These are phyloP conservation scores for Radopholus similis DNA, from an alignment of 1,140 invertebrate genomes.

Conservation along the genomic window DNA sequence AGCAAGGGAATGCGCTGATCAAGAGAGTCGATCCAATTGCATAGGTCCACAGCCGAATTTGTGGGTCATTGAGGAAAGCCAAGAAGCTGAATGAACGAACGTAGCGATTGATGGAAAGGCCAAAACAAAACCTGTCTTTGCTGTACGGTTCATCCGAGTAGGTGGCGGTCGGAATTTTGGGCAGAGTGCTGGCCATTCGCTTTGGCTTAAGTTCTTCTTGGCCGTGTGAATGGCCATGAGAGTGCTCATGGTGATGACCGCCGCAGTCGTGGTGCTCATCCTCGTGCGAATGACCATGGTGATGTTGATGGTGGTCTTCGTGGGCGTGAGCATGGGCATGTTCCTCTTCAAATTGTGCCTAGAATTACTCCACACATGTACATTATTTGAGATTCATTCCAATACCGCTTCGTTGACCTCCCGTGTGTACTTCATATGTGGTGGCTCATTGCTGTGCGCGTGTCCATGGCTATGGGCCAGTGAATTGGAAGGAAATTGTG, in stretches of 20 bases:
- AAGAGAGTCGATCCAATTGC: constrained; percentile 42
- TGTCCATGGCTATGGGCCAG: constrained; percentile 17
- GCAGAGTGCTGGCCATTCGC: constrained; percentile 16
- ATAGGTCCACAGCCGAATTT: constrained; percentile 41
- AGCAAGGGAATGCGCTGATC: constrained; percentile 68
- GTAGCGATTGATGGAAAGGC: not conserved
- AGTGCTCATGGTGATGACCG: constrained; percentile 29
- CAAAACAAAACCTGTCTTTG: constrained; percentile 29
- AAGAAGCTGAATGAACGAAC: constrained; percentile 28
- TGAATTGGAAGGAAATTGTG: too few relatives aligned
- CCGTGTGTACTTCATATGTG: constrained; percentile 42
- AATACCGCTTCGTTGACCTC: constrained; percentile 45
- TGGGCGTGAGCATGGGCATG: constrained; percentile 20
- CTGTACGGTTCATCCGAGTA: constrained; percentile 24
- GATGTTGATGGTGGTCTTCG: not conserved
- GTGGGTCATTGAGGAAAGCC: constrained; percentile 41
- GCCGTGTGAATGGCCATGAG: constrained; percentile 2
- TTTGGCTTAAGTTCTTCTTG: constrained; percentile 1
- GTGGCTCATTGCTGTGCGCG: constrained; percentile 42
- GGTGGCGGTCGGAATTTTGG: not conserved
- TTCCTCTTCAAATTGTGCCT: constrained; percentile 22
- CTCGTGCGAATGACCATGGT: constrained; percentile 22
- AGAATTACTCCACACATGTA: not conserved
- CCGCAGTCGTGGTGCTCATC: constrained; percentile 27
- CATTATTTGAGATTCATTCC: constrained; percentile 2